These are phyloP conservation scores for Numida meleagris DNA, from an alignment of 2,113 vertebrate species.

Conservation along the genomic window DNA sequence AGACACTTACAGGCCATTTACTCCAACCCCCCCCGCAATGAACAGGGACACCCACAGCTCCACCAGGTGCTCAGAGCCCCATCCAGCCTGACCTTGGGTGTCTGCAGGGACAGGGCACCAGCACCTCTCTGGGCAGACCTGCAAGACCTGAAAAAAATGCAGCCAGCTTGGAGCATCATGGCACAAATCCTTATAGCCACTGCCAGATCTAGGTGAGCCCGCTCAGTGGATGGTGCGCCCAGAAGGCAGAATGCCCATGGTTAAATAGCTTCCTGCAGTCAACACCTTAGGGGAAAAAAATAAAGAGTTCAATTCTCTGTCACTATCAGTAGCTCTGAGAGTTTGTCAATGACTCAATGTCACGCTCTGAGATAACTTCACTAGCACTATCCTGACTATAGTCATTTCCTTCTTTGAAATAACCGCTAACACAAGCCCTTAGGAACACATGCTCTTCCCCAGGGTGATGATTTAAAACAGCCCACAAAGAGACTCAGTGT, in stretches of 20 bases:
- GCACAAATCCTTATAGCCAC: not conserved
- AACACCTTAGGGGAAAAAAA: not conserved
- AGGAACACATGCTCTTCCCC: not conserved
- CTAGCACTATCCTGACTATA: not conserved
- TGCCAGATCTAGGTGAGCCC: not conserved
- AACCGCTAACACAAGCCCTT: not conserved
- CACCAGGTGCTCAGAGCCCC: no score
- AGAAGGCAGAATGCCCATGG: not conserved
- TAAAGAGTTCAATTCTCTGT: not conserved
- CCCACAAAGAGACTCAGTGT: not conserved
- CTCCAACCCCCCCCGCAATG: no score
- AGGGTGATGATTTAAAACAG: not conserved
- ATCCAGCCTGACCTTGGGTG: no score
- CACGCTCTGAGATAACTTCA: not conserved
- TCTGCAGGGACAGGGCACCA: no score
- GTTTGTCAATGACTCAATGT: not conserved
- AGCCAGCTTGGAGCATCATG: not conserved
- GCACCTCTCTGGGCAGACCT: no score
- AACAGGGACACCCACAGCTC: no score
- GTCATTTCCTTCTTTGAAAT: not conserved
- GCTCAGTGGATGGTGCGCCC: fast-evolving
- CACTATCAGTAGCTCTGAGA: not conserved
- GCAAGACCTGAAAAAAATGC: not conserved
- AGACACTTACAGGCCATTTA: no score
- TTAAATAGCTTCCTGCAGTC: not conserved